A percentile compares a stretch with the other conserved stretches of the same genome.
Conservation (phyloP, 2,797 vertebrate species). For the Cyclura pinguis region DNA sequence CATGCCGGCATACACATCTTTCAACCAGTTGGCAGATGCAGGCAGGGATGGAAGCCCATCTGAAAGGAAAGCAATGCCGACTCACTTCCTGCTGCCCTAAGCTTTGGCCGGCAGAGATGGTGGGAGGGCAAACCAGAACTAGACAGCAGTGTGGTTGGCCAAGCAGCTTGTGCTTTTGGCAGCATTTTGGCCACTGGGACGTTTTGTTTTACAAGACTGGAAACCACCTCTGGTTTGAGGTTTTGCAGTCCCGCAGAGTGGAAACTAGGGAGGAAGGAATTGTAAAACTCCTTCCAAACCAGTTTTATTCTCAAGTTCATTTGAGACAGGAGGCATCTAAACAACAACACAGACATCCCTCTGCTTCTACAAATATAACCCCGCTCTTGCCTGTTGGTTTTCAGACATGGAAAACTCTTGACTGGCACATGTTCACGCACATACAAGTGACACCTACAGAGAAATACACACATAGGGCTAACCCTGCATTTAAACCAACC, state of each 20-base stretch:
- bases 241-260: conserved; percentile 45
- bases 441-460: no score
- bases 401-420: background rate
- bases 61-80: conserved; percentile 50
- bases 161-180: conserved; percentile 43
- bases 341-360: conserved; percentile 8
- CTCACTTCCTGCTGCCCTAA: conserved; percentile 53
- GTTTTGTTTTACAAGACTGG: conserved; percentile 59
- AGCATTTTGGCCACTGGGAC: background rate
- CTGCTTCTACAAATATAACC: background rate
- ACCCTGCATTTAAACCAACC: no score
- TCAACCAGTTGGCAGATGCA: conserved; percentile 40
- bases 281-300: background rate
- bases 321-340: conserved; percentile 45
- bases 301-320: conserved; percentile 45
- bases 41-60: conserved; percentile 47
- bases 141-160: background rate
- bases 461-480: no score
- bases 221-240: conserved; percentile 57
- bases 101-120: conserved; percentile 60
- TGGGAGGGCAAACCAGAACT: conserved; percentile 5
- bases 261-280: conserved; percentile 51
- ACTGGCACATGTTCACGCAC: background rate
- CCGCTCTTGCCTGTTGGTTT: background rate
- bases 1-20: background rate